Conservation (phyloP, 1,140 invertebrate species). For the Drosophila navojoa region DNA sequence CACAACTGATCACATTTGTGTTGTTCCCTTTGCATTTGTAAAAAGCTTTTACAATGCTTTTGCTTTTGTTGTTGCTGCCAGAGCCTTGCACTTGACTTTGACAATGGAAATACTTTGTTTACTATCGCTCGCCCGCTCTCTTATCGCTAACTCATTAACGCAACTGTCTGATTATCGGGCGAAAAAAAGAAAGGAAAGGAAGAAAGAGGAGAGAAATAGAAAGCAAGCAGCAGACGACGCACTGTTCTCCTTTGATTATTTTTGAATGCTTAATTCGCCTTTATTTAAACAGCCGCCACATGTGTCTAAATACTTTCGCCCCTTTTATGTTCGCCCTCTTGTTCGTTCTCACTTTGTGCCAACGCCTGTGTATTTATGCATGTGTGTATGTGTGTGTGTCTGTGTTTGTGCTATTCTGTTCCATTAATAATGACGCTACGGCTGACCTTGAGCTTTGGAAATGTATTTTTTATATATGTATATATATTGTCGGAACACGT, state of each 20-base stretch:
- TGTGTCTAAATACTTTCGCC: slow-evolving; percentile 29
- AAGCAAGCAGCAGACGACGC: neutral
- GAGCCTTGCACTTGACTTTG: slow-evolving; percentile 76
- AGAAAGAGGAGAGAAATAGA: slow-evolving; percentile 10
- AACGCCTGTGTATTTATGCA: too few species aligned
- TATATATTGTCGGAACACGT: slow-evolving; percentile 59
- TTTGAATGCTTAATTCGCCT: slow-evolving; percentile 58
- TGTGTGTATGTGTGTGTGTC: slow-evolving; percentile 18
- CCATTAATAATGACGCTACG: slow-evolving; percentile 79
- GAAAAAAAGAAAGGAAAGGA: slow-evolving; percentile 6
- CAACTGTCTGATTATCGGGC: slow-evolving; percentile 35
- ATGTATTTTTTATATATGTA: slow-evolving; percentile 34
- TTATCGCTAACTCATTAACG: slow-evolving; percentile 42
- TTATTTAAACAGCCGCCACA: slow-evolving; percentile 75
- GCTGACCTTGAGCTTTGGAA: slow-evolving; percentile 79
- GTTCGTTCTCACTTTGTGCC: neutral
- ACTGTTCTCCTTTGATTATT: slow-evolving; percentile 2
- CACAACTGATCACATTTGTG: slow-evolving; percentile 4
- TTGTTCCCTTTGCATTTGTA: slow-evolving; percentile 7
- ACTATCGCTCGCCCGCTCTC: slow-evolving; percentile 22
- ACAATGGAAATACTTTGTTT: slow-evolving; percentile 38
- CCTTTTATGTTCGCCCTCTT: neutral
- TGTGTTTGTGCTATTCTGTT: slow-evolving; percentile 37
- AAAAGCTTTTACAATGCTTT: slow-evolving; percentile 6
- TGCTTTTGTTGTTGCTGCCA: slow-evolving; percentile 7